These are phyloP conservation scores for Drosophila atripex DNA, from an alignment of 2,888 invertebrate genomes.

Conservation along the genomic window DNA sequence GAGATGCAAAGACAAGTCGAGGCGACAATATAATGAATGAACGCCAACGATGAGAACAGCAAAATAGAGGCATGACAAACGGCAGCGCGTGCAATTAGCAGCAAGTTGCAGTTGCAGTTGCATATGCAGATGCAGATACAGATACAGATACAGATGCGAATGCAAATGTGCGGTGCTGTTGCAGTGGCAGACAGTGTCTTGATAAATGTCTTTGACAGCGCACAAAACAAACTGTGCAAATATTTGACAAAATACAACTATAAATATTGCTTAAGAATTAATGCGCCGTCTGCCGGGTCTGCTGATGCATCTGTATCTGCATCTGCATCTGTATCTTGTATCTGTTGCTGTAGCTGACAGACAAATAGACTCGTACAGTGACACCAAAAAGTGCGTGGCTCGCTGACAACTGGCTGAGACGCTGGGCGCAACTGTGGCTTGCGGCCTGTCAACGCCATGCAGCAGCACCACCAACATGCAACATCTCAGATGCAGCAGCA, in stretches of 20 bases:
- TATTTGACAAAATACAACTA: constrained; percentile 80
- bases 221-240: constrained; percentile 77
- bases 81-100: constrained; percentile 72
- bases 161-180: constrained; percentile 36
- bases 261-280: constrained; percentile 80
- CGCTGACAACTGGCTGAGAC: constrained; percentile 48
- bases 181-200: constrained; percentile 51
- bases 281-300: constrained; percentile 55
- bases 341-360: constrained; percentile 26
- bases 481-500: constrained; percentile 21
- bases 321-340: constrained; percentile 11
- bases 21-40: constrained; percentile 77
- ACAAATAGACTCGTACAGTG: constrained; percentile 72
- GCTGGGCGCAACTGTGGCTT: constrained; percentile 51
- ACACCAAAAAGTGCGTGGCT: constrained; percentile 77
- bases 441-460: constrained; percentile 39
- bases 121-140: constrained; percentile 31
- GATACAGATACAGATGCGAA: constrained; percentile 15
- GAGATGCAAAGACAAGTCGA: constrained; percentile 46
- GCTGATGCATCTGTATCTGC: constrained; percentile 7
- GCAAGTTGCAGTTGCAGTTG: constrained; percentile 36
- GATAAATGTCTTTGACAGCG: constrained; percentile 76
- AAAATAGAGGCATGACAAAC: constrained; percentile 72
- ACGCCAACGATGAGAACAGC: constrained; percentile 49
- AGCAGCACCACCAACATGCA: constrained; percentile 6